These are phyloP conservation scores for Cheilosia variabilis DNA, from an alignment of 2,888 invertebrate species.

Conservation along the genomic window DNA sequence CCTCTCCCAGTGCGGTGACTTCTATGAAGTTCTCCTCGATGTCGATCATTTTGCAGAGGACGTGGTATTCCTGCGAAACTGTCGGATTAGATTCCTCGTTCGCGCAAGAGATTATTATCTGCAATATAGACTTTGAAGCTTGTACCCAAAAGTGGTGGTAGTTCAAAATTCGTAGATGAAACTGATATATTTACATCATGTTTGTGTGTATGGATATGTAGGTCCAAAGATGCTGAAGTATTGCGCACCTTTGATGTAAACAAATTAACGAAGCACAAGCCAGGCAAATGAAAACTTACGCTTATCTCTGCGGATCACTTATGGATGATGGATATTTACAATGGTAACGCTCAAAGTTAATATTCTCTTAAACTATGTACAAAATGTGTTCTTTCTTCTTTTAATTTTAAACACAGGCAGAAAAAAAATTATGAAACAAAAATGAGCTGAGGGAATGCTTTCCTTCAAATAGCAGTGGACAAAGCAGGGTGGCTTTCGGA, in stretches of 20 bases:
- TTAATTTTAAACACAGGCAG: too few species aligned
- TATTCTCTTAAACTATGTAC: not conserved
- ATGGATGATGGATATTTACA: slow-evolving; percentile 51
- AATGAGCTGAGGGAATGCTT: too few species aligned
- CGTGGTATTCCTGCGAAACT: slow-evolving; percentile 94
- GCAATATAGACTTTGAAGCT: slow-evolving; percentile 73
- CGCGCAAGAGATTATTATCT: slow-evolving; percentile 96
- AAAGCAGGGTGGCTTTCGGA: too few species aligned
- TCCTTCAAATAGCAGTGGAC: too few species aligned
- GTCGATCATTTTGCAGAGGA: slow-evolving; percentile 94
- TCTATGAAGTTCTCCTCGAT: slow-evolving; percentile 94
- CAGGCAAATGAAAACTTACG: slow-evolving; percentile 69
- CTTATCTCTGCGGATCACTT: slow-evolving; percentile 24
- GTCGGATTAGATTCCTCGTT: slow-evolving; percentile 93
- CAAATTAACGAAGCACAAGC: slow-evolving; percentile 63
- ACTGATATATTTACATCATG: slow-evolving; percentile 52
- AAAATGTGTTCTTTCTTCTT: too few species aligned
- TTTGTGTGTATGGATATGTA: slow-evolving; percentile 15
- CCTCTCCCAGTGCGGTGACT: slow-evolving; percentile 95
- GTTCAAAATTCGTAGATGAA: not conserved
- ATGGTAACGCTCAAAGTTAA: not conserved
- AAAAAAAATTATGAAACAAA: too few species aligned
- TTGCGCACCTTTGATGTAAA: slow-evolving; percentile 8
- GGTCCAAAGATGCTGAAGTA: slow-evolving; percentile 39
- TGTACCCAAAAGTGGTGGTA: not conserved